Evolutionary conservation across 2,888 invertebrate species (phyloP), one percentile per base, ranked within the genome.

Genomic region (Margaritifera margaritifera): DNA sequence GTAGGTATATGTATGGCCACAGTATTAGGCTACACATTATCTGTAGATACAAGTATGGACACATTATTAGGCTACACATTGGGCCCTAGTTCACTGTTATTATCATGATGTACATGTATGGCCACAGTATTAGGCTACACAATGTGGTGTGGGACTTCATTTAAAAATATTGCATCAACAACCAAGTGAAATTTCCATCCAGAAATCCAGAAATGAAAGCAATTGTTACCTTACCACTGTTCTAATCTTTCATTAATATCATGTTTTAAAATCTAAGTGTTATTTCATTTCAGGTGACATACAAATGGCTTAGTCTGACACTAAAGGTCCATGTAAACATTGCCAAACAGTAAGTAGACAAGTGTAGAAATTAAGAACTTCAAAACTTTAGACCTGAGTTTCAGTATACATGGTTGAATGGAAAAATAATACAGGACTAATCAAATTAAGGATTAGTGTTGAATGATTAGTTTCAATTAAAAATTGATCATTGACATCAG

Each of bases 321-420:
- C 64, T 87, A 31, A 78, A 82, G 62, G 82, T 87, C 11, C 83
- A 86, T 72, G 86, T 86, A 58, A 87, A 87, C 72, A 73, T 77
- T 63, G 87, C 87, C 1, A 87, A 87, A 79, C 83, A 82, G 87
- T 87, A 78, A 84, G 84, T 80, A 42, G 42, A 42, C 42, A 42
- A 42, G 42, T 15, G 11, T 42, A 42, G n/a, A 56, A 24, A 56
- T 56, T 24, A 6, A 1, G 4, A n/a, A 56, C 8, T 19, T n/a
- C 24, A 56, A 22, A 19, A 2, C 15, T 56, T 19, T 56, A 19
- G 8, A 56, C n/a, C 56, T 56, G 56, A 19, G 18, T 18, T n/a
- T n/a, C 3, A 56, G 24, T 18, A 19, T 18, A n/a, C 56, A 56
- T 56, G n/a, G 8, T 22, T 31, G 31, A 31, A 31, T 31, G 31